Conservation (phyloP, 2,888 invertebrate genomes). For the Synanthedon andrenaeformis region DNA sequence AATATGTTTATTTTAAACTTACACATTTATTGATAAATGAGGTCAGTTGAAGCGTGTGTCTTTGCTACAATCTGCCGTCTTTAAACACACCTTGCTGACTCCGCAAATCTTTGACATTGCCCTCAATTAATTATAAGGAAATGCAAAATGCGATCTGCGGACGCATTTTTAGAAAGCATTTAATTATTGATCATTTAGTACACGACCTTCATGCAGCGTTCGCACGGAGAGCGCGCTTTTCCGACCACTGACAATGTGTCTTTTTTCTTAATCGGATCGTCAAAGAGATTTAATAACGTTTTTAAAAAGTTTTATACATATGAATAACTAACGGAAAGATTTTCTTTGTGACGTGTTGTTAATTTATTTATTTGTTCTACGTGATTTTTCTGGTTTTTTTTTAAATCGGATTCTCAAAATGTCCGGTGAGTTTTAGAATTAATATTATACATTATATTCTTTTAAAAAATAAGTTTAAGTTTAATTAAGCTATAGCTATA, state of each 20-base stretch:
- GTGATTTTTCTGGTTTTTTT: too few species aligned
- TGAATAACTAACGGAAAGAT: too few species aligned
- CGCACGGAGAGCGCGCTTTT: constrained; percentile 2
- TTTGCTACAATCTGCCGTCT: background rate
- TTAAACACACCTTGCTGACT: constrained; percentile 18
- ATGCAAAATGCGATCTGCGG: constrained; percentile 22
- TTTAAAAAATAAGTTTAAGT: too few species aligned
- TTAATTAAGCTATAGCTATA: too few species aligned
- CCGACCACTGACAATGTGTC: constrained; percentile 3
- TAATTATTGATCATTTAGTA: background rate
- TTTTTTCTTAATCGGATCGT: background rate
- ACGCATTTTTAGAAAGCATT: constrained; percentile 1
- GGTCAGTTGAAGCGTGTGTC: constrained; percentile 3
- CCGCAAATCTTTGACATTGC: constrained; percentile 28
- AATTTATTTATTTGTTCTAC: too few species aligned
- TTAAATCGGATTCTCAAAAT: too few species aligned
- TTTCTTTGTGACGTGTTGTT: too few species aligned
- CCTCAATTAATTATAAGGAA: constrained; percentile 28
- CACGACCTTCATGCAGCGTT: background rate
- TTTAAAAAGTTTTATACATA: too few species aligned
- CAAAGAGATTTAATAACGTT: too few species aligned
- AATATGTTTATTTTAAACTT: constrained; percentile 1
- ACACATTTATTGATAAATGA: constrained; percentile 7
- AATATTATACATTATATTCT: too few species aligned
- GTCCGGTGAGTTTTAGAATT: too few species aligned